Evolutionary conservation across 2,797 vertebrate genomes (phyloP).

Genomic region (Zalophus californianus): DNA sequence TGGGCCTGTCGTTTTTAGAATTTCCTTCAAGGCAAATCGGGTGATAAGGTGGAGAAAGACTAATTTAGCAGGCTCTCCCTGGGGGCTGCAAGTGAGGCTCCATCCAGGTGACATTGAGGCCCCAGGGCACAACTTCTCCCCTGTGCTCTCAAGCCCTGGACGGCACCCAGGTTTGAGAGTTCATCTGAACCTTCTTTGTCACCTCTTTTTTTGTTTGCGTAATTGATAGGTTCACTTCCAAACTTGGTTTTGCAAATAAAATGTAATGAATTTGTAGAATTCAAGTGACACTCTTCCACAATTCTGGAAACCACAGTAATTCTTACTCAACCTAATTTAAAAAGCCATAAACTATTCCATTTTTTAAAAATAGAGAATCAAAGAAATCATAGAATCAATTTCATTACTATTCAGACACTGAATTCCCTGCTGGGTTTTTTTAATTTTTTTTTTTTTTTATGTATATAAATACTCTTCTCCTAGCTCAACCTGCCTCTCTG

Average conservation of each 20-base stretch:
- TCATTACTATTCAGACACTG: background rate
- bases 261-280: background rate
- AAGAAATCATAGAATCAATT: background rate
- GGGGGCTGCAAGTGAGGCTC: fast-evolving
- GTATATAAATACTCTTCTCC: background rate
- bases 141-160: background rate
- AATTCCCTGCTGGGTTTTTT: background rate
- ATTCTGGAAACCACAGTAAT: background rate
- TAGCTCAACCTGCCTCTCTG: background rate
- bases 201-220: background rate
- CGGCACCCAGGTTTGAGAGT: background rate
- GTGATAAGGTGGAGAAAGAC: background rate
- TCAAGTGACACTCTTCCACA: background rate
- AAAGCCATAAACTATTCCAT: background rate
- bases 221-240: background rate
- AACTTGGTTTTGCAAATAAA: background rate
- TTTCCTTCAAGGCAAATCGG: background rate
- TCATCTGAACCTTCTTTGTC: background rate
- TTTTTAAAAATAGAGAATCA: background rate
- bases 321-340: background rate
- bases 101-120: background rate
- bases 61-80: background rate
- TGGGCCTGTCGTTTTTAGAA: conserved; percentile 47
- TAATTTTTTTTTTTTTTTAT: background rate
- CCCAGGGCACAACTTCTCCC: background rate